Evolutionary conservation across 2,797 vertebrate species (phyloP).

Genomic region (Silurus aristotelis): DNA sequence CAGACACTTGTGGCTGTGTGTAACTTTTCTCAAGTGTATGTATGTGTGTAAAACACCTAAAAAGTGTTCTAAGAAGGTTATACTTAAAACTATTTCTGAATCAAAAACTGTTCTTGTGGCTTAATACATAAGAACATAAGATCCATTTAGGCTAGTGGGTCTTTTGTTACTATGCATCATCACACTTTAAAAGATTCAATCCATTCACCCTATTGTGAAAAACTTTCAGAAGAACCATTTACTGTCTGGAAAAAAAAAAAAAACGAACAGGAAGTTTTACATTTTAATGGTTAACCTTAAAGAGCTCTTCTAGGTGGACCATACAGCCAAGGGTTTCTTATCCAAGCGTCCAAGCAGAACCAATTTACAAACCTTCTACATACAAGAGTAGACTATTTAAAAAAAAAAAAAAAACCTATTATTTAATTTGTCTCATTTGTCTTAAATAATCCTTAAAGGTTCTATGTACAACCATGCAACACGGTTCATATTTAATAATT

Average conservation of each 20-base stretch:
- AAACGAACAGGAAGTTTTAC: background rate
- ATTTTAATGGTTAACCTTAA: background rate
- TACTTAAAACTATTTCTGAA: background rate
- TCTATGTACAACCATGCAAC: background rate
- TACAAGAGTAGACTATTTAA: background rate
- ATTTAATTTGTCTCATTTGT: background rate
- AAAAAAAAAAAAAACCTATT: background rate
- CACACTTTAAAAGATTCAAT: background rate
- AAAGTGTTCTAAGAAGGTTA: background rate
- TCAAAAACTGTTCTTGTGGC: background rate
- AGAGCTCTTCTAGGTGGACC: background rate
- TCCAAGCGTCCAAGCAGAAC: background rate
- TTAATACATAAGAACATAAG: background rate
- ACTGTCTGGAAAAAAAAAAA: background rate
- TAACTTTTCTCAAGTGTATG: background rate
- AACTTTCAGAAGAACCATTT: background rate
- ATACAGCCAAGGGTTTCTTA: background rate
- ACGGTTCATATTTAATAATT: background rate
- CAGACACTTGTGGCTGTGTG: background rate
- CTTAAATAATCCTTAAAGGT: background rate
- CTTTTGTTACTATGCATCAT: background rate
- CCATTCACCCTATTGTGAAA: background rate
- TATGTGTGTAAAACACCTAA: background rate
- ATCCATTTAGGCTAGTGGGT: background rate
- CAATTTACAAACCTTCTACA: background rate